Conservation (phyloP, 2,888 invertebrate genomes). For the Polyploca ridens region DNA sequence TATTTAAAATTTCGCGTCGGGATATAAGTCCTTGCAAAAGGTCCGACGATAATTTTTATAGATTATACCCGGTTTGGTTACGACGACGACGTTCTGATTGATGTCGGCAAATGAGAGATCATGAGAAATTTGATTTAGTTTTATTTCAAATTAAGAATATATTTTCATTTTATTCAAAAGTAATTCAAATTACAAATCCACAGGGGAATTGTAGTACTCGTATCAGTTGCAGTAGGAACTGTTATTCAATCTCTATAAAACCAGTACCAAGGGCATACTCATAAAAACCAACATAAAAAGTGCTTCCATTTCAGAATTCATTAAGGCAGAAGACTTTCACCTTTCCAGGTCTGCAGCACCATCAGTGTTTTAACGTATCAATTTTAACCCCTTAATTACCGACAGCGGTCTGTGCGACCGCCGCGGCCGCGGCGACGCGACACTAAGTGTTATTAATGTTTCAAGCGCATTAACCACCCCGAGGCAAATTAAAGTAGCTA, state of each 20-base stretch:
- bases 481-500: slow-evolving; percentile 71
- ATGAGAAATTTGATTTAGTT: background rate
- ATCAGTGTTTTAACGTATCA: slow-evolving; percentile 68
- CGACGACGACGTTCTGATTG: background rate
- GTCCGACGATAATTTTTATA: slow-evolving; percentile 64
- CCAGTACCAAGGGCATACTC: background rate
- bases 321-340: slow-evolving; percentile 37
- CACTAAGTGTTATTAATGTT: slow-evolving; percentile 76
- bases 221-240: no score
- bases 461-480: slow-evolving; percentile 61
- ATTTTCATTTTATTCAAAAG: no score
- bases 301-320: slow-evolving; percentile 21
- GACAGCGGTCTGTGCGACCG: slow-evolving; percentile 48
- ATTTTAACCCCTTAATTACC: slow-evolving; percentile 72
- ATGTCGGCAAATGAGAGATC: background rate
- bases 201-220: no score
- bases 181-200: no score
- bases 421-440: slow-evolving; percentile 44
- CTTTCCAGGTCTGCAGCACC: slow-evolving; percentile 21
- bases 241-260: background rate
- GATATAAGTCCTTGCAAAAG: slow-evolving; percentile 46
- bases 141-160: background rate
- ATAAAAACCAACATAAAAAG: slow-evolving; percentile 18
- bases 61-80: slow-evolving; percentile 38
- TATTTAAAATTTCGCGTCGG: background rate